A percentile compares a stretch with the other conserved stretches of the same genome.
These are phyloP conservation scores for Diacarnus erythraeanus DNA, from an alignment of 37 sponge, comb jelly and placozoan species.

Conservation along the genomic window DNA sequence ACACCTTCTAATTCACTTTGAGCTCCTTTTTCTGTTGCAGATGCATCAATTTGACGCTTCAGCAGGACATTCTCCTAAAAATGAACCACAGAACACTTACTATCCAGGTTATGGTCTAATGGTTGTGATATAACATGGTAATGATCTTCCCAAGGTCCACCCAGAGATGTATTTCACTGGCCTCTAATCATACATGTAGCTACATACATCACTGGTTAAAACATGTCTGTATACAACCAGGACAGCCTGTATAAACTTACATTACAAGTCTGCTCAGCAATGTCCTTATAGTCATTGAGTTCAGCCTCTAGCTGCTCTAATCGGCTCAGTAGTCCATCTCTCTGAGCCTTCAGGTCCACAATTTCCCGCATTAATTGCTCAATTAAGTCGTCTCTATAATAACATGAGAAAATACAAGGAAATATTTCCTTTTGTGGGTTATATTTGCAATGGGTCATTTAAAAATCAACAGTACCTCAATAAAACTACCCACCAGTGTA, in stretches of 20 bases:
- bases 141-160: not conserved
- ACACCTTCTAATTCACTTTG: conserved; percentile 36
- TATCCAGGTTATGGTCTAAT: too few relatives aligned
- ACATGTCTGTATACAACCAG: not conserved
- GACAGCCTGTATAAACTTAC: conserved; percentile 45
- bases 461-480: too few relatives aligned
- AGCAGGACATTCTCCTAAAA: conserved; percentile 81
- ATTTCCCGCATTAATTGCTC: conserved; percentile 92
- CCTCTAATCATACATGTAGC: too few relatives aligned
- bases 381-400: conserved; percentile 70
- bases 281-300: conserved; percentile 79
- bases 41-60: conserved; percentile 69
- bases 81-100: too few relatives aligned
- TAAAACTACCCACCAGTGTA: too few relatives aligned
- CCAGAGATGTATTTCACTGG: not conserved
- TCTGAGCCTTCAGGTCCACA: conserved; percentile 76
- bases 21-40: conserved; percentile 40
- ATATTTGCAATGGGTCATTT: too few relatives aligned
- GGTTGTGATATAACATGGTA: not conserved
- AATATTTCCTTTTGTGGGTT: too few relatives aligned
- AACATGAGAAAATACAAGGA: too few relatives aligned
- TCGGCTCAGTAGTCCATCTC: conserved; percentile 29
- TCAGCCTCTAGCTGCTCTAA: conserved; percentile 62
- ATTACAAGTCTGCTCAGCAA: conserved; percentile 84
- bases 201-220: too few relatives aligned